Base-by-base conservation (phyloP, 2,113 vertebrate species). In the Lethenteron camtschaticum region DNA sequence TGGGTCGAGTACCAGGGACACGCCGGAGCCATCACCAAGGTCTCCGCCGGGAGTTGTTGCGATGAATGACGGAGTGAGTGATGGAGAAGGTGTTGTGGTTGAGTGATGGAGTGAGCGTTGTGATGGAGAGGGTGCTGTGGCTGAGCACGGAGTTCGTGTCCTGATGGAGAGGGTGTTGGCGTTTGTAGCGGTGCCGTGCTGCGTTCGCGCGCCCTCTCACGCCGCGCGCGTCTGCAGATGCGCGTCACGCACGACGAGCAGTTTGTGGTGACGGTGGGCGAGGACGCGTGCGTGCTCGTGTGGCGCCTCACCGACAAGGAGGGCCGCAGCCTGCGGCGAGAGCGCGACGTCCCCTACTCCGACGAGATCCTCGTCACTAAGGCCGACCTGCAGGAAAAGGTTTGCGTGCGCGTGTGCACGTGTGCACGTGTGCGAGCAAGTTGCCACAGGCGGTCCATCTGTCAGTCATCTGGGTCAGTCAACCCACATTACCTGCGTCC, bases 311-410 rank as follows among this genome's bases (percentile, higher is more conserved):
- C 78, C 12, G 85, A 95, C 74, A 85, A 88, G 75, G 85, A 86
- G 11, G 80, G 81, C 10, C 78, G 78, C 11, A 78, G 78, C 18
- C 74, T 83, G 76, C 86, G 85, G 78, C 74, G 76, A 71, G 79
- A 81, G 72, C 83, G 81, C 74, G 81, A 87, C 68, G 72, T 83
- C 14, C 72, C 78, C 70, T 85, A 86, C 75, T 81, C 87, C 3
- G 85, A 95, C 68, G 90, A 97, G 76, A 87, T 91, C 68, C 83
- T 96, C 4, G 81, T 91, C 74, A 87, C 86, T 72, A 95, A 78
- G 79, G 82, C 85, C 58, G 87, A 94, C 74, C 80, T 96, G 79
- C 85, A 90, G 18, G 85, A 90, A 73, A 95, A 89, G 86, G 90
- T 89, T 78, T 74, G 73, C 75, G 11, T 41, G 41, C 41, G 41